phyloP scores from a whole-genome alignment of 2,113 vertebrate species.

The Mastomys coucha region DNA sequence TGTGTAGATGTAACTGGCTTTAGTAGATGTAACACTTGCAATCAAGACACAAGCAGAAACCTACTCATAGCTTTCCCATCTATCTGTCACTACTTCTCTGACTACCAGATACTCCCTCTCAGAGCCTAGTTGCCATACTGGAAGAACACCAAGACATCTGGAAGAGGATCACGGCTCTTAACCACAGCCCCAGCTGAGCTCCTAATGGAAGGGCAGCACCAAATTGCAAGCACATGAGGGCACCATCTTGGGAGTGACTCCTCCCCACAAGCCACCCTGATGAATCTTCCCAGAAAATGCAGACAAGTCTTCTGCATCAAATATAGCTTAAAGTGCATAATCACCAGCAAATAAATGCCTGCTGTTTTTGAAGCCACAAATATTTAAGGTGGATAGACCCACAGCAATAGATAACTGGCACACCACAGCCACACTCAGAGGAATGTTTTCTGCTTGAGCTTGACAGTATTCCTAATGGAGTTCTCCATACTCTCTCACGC shows the following conservation, averaged over 20 bases:
- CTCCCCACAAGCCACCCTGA: not conserved
- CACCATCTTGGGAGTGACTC: slow-evolving; percentile 12
- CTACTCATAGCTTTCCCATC: not conserved
- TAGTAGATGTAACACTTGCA: not conserved
- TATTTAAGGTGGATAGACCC: not conserved
- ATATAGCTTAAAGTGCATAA: slow-evolving; percentile 9
- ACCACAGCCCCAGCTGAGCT: not conserved
- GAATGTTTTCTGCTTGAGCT: not conserved
- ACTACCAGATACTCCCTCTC: not conserved
- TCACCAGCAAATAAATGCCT: not conserved
- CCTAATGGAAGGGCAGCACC: not conserved
- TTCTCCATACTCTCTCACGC: not conserved
- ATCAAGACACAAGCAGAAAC: not conserved
- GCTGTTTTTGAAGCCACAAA: slow-evolving; percentile 34
- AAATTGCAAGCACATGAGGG: not conserved
- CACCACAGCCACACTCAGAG: not conserved
- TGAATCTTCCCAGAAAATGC: not conserved
- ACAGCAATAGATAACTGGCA: not conserved
- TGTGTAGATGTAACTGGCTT: not conserved
- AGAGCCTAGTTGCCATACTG: not conserved
- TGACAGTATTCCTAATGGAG: not conserved
- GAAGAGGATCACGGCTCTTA: not conserved
- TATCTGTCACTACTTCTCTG: not conserved
- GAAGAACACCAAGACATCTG: not conserved
- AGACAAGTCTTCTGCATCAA: not conserved